These are phyloP conservation scores for Zoanthus sociatus DNA, from an alignment of 92 coral and sea anemone genomes.

Conservation along the genomic window DNA sequence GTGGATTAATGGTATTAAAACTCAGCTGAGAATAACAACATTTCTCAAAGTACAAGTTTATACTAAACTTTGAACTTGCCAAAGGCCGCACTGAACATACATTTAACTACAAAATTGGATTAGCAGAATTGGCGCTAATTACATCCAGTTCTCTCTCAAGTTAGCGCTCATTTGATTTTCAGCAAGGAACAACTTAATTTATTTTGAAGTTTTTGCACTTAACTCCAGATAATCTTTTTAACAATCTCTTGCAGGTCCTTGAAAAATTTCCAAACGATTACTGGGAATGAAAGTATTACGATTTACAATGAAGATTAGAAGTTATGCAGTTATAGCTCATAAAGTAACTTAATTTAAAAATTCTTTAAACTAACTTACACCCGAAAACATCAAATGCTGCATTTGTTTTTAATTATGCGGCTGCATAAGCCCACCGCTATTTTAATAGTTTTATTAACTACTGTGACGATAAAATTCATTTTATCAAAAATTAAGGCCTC, in stretches of 20 bases:
- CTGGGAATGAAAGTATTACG: no score
- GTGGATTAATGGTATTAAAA: no score
- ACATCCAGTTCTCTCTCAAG: not conserved
- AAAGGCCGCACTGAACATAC: not conserved
- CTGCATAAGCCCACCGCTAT: no score
- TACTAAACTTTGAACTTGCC: not conserved
- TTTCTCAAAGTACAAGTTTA: slow-evolving; percentile 3
- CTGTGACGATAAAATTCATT: no score
- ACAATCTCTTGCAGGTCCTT: no score
- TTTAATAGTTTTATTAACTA: no score
- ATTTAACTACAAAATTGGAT: not conserved
- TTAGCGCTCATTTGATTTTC: not conserved
- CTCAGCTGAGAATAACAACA: no score
- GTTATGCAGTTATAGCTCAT: no score
- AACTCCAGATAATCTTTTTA: not conserved
- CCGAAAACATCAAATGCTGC: slow-evolving; percentile 28
- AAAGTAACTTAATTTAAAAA: slow-evolving; percentile 22
- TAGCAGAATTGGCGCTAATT: not conserved
- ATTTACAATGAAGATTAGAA: no score
- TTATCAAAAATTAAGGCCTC: no score
- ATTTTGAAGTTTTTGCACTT: not conserved
- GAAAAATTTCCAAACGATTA: no score
- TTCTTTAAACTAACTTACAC: slow-evolving; percentile 20
- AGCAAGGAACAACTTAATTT: not conserved
- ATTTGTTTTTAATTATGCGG: no score